A percentile compares a stretch with the other conserved stretches of the same genome.
Conservation (phyloP, 2,888 invertebrate genomes). For the Torymus tubicola region DNA sequence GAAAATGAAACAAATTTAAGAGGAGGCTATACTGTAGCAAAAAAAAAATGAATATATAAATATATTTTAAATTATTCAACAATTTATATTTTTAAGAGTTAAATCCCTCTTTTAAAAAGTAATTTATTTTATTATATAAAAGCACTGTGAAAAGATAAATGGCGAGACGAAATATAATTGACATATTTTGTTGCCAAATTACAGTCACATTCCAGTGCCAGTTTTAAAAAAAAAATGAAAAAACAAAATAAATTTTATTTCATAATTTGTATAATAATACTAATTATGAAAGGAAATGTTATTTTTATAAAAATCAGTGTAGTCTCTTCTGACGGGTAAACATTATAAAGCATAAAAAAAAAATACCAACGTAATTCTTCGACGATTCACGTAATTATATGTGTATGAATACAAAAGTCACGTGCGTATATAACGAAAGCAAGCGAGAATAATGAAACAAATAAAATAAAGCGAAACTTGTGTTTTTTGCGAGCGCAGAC, state of each 20-base stretch:
- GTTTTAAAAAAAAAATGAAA: slow-evolving; percentile 28
- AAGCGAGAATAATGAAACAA: slow-evolving; percentile 7
- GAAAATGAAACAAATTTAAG: slow-evolving; percentile 42
- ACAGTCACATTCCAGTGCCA: background rate
- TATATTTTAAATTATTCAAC: background rate
- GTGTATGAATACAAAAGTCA: slow-evolving; percentile 22
- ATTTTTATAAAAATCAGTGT: slow-evolving; percentile 34
- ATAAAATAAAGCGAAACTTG: background rate
- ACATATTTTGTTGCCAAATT: no score
- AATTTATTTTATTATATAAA: slow-evolving; percentile 6
- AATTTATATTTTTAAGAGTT: slow-evolving; percentile 8
- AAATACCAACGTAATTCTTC: slow-evolving; percentile 36
- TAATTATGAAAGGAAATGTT: no score
- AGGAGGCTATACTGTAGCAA: slow-evolving; percentile 50
- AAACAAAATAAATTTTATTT: background rate
- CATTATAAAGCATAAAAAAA: slow-evolving; percentile 19
- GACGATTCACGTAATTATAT: slow-evolving; percentile 33
- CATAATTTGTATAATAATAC: no score
- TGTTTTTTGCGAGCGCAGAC: background rate
- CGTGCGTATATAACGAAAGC: slow-evolving; percentile 6
- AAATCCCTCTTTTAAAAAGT: background rate
- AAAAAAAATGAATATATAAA: background rate
- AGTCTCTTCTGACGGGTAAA: slow-evolving; percentile 44
- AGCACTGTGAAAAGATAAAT: background rate
- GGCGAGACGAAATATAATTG: slow-evolving; percentile 9